Conservation (phyloP, 2,888 invertebrate species). For the Micoletzkya japonica region DNA sequence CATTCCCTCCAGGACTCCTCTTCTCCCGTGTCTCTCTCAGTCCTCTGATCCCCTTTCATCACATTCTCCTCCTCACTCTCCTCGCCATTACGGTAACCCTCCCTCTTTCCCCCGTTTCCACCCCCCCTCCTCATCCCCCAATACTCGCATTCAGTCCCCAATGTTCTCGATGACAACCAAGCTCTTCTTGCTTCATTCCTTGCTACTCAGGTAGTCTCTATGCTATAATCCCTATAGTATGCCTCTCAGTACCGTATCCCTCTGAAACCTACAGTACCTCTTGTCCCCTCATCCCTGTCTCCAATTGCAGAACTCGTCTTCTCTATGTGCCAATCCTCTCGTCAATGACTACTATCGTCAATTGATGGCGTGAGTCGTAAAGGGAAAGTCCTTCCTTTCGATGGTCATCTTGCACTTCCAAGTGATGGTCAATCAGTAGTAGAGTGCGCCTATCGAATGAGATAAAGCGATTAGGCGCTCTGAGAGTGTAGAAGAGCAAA, state of each 20-base stretch:
- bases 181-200: constrained; percentile 19
- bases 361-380: constrained; percentile 1
- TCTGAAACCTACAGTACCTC: background rate
- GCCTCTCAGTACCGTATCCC: background rate
- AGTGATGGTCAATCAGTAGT: no score
- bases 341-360: constrained; percentile 23
- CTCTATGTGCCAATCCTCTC: constrained; percentile 9
- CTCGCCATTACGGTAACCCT: background rate
- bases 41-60: constrained; percentile 4
- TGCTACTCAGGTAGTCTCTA: constrained; percentile 5
- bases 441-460: no score
- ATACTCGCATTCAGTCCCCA: background rate
- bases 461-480: no score
- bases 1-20: constrained; percentile 8
- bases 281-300: background rate
- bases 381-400: no score
- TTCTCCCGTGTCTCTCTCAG: background rate
- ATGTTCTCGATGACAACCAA: constrained; percentile 23
- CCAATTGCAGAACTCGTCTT: constrained; percentile 14
- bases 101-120: background rate
- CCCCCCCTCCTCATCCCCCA: background rate
- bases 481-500: no score
- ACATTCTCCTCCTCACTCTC: constrained; percentile 1
- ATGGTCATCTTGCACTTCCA: no score
- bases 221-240: background rate